Evolutionary conservation across 2,797 vertebrate genomes (phyloP).

Genomic region (Takifugu rubripes): DNA sequence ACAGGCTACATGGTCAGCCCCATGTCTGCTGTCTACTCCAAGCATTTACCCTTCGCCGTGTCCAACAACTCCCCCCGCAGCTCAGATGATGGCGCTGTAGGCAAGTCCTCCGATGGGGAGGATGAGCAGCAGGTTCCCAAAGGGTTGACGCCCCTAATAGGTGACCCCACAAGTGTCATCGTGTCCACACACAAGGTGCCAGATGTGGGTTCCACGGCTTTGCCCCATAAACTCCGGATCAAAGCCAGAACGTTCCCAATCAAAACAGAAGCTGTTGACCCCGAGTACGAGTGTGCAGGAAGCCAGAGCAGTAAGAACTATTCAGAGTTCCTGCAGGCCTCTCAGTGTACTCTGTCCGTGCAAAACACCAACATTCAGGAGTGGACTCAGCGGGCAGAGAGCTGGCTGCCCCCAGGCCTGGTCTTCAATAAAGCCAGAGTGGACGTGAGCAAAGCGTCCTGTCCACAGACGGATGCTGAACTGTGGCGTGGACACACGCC

Average conservation of each 20-base stretch:
- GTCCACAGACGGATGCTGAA: slow-evolving; percentile 72
- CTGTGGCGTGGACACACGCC: slow-evolving; percentile 72
- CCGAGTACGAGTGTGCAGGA: slow-evolving; percentile 81
- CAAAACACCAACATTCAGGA: slow-evolving; percentile 88
- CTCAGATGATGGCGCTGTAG: slow-evolving; percentile 85
- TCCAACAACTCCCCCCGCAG: slow-evolving; percentile 90
- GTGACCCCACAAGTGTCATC: slow-evolving; percentile 81
- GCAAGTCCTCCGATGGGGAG: slow-evolving; percentile 92
- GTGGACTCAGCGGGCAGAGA: slow-evolving; percentile 84
- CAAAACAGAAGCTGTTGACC: slow-evolving; percentile 88
- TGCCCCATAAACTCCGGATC: slow-evolving; percentile 95
- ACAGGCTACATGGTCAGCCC: slow-evolving; percentile 77
- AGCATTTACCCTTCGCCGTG: slow-evolving; percentile 74
- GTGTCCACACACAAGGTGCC: slow-evolving; percentile 87
- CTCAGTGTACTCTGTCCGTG: slow-evolving; percentile 83
- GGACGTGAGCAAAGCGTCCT: slow-evolving; percentile 73
- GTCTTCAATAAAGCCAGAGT: slow-evolving; percentile 42
- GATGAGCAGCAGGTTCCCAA: slow-evolving; percentile 97
- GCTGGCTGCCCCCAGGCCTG: slow-evolving; percentile 39
- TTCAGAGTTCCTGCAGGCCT: slow-evolving; percentile 69
- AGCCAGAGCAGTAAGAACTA: slow-evolving; percentile 74
- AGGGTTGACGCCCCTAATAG: slow-evolving; percentile 77
- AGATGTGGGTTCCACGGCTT: slow-evolving; percentile 80
- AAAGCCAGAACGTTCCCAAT: slow-evolving; percentile 90
- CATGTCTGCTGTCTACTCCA: slow-evolving; percentile 77